Base-by-base conservation (phyloP, 1,140 invertebrate species). In the Halictus rubicundus region DNA sequence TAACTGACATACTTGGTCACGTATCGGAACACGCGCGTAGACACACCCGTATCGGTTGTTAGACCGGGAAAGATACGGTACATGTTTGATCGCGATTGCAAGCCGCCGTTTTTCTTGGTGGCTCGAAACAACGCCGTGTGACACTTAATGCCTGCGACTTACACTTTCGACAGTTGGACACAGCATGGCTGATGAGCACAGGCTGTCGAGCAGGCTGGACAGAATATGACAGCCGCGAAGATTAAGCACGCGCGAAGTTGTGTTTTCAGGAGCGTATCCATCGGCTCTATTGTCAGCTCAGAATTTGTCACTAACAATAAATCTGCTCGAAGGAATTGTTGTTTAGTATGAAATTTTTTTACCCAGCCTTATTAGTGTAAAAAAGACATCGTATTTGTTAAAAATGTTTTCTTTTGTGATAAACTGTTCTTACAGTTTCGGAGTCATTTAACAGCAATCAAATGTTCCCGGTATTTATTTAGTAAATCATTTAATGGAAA, bases 1-100 rank as follows among this genome's bases (percentile, higher is more conserved):
- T 59, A 74, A 77, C 68, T 78, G 83, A 76, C 80, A 80, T 81
- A 85, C 84, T 86, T 85, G 71, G 70, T 85, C 80, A 74, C 80
- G 80, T 85, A 71, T 85, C 68, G 82, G 65, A 74, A 80, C 75
- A 65, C 79, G 74, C 76, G 69, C 70, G 23, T 60, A 59, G 80
- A 86, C 71, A 85, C 83, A 85, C 75, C 80, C 83, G 68, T 79
- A 78, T 80, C 68, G 39, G 39, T 27, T 66, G 66, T 73, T 49
- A 65, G 57, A 66, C 71, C 61, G 52, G 39, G 16, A 39, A 37
- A 71, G 60, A 78, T 78, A 77, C 60, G 68, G 60, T 71, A 46
- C 80, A 81, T 81, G 54, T 78, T 81, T 78, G 68, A 78, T 71
- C 75, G 42, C 61, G 42, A 71, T 70, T 60, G 63, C 52, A 16